Evolutionary conservation across 2,797 vertebrate genomes (phyloP), one percentile per base, ranked within the genome.

Genomic region (Chelon auratus): DNA sequence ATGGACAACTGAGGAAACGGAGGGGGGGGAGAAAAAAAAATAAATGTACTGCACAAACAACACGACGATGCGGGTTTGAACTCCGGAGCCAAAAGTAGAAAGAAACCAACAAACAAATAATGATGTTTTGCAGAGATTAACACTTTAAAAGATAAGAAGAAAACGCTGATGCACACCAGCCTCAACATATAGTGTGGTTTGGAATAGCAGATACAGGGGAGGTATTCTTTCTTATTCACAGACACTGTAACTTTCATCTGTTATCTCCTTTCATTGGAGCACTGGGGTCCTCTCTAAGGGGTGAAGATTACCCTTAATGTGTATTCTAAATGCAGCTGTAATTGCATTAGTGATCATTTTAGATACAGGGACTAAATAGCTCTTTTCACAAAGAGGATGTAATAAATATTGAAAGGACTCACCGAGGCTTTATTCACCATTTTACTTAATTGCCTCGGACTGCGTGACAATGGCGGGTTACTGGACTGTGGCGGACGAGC

Each of bases 401-500:
- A 95, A 95, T 94, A 95, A 96, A 96, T 95, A 94, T 95, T 95
- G 93, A 94, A 94, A 93, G 92, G 92, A 89, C 83, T 83, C 58
- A 65, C 62, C 69, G 68, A 93, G 93, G 93, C 92, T 93, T 92
- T 89, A 93, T 93, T 94, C 92, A 93, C 93, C 94, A 95, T 96
- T 97, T 97, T 95, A 95, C 96, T 97, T 98, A 98, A 99, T 98
- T 98, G 96, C 95, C 95, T 98, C 96, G 86, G 83, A 96, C 95
- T 93, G 84, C 87, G 78, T 89, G 95, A 98, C 96, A 98, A 98
- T 96, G 91, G 96, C 74, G 91, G 92, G 92, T 95, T 95, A 95
- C 94, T 96, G 97, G 95, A 96, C 95, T 96, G 97, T 97, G 96
- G 94, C 94, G 85, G 95, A 95, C 92, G 89, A 94, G 94, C 81